These are phyloP conservation scores for Falco berigora DNA, from an alignment of 2,797 vertebrate genomes.

Conservation along the genomic window DNA sequence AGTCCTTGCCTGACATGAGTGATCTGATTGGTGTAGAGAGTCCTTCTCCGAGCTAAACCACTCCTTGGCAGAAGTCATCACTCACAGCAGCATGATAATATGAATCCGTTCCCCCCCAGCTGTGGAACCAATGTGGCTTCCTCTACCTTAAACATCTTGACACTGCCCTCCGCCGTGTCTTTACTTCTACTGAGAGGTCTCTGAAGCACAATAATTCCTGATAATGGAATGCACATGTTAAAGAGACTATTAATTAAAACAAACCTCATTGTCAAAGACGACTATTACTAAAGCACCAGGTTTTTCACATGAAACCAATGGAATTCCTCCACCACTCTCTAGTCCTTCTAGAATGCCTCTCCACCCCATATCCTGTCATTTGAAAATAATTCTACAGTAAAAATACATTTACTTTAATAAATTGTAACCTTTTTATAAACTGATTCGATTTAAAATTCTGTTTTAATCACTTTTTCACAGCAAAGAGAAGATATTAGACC, in stretches of 20 bases:
- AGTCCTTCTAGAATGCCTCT: background rate
- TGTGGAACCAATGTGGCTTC: background rate
- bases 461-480: conserved; percentile 35
- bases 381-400: background rate
- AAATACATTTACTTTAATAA: conserved; percentile 12
- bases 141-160: background rate
- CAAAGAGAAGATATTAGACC: conserved; percentile 10
- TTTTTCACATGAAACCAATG: background rate
- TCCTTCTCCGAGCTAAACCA: background rate
- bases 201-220: background rate
- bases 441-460: background rate
- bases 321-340: background rate
- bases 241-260: conserved; percentile 20
- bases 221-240: conserved; percentile 9
- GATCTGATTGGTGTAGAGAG: background rate
- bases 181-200: background rate
- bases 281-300: background rate
- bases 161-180: background rate
- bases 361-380: background rate
- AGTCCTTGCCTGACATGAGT: background rate
- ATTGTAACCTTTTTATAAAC: background rate
- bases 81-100: background rate
- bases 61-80: background rate
- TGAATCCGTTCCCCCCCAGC: background rate
- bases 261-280: background rate